Evolutionary conservation across 2,797 vertebrate species (phyloP), one percentile per base, ranked within the genome.

Genomic region (Eospalax fontanierii): DNA sequence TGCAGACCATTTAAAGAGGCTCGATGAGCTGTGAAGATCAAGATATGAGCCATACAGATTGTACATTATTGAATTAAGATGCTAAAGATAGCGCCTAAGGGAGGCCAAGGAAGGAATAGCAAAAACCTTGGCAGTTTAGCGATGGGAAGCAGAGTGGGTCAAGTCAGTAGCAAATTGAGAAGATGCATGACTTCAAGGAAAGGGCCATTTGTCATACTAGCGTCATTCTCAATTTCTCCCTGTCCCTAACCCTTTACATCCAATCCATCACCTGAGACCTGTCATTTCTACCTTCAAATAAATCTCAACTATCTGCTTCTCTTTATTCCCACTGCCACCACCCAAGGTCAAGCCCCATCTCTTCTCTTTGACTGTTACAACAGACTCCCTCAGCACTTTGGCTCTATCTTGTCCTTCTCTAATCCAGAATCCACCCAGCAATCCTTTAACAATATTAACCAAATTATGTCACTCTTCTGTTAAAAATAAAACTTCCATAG

Each of bases 61-160:
- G 79, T 82, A 96, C 95, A 90, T 94, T 94, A 97, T 96, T 93
- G 93, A 97, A 95, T 97, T 97, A 97, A 95, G 94, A 92, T 93
- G 93, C 95, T 97, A 96, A 96, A 87, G 86, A 76, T 88, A 84
- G 94, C 85, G 54, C 35, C 89, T 94, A 89, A 93, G 83, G 66
- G 78, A 91, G 83, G 71, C 84, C 91, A 88, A 85, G 84, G 21
- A 94, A 66, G 95, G 79, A 70, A 83, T 0, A 86, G 75, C 28
- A 76, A 86, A 97, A 94, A 50, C 16, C 78, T 83, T 95, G 82
- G 83, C 91, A 93, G 95, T 79, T 96, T 92, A 73, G 88, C 24
- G 21, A 92, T 75, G 57, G 82, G 87, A 89, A 85, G 91, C 90
- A 81, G 91, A 92, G 63, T 90, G 54, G 84, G 59, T 93, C 89